Evolutionary conservation across 2,113 vertebrate genomes (phyloP).

Genomic region (Tragulus kanchil): DNA sequence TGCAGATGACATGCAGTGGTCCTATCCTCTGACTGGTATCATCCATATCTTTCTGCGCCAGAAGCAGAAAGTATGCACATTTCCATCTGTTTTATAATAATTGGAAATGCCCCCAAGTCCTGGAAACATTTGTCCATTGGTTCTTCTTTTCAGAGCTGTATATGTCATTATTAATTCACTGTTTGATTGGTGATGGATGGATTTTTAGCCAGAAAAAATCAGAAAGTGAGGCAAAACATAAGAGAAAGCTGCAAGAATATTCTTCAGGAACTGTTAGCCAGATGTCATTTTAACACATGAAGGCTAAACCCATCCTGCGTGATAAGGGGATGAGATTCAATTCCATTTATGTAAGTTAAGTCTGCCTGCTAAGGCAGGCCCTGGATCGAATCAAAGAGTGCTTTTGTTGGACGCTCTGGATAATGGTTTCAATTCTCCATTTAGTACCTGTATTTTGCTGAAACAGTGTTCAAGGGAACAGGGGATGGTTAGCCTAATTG

Average conservation of each 20-base stretch:
- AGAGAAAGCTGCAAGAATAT: background rate
- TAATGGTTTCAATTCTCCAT: slow-evolving; percentile 34
- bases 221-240: slow-evolving; percentile 30
- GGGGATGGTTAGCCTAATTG: slow-evolving; percentile 54
- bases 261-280: background rate
- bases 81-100: background rate
- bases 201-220: slow-evolving; percentile 16
- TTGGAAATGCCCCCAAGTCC: background rate
- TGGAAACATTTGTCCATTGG: background rate
- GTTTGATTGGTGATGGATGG: background rate
- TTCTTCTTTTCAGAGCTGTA: background rate
- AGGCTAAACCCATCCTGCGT: slow-evolving; percentile 26
- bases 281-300: slow-evolving; percentile 45
- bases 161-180: background rate
- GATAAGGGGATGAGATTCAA: slow-evolving; percentile 52
- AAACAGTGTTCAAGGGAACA: background rate
- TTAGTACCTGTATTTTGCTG: background rate
- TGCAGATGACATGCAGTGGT: background rate
- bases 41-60: background rate
- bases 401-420: background rate
- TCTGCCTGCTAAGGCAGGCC: slow-evolving; percentile 35
- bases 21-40: background rate
- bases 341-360: background rate
- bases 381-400: slow-evolving; percentile 49
- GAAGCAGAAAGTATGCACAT: background rate